phyloP scores from a whole-genome alignment of 1,140 invertebrate species.

The Drosophila orosa region DNA sequence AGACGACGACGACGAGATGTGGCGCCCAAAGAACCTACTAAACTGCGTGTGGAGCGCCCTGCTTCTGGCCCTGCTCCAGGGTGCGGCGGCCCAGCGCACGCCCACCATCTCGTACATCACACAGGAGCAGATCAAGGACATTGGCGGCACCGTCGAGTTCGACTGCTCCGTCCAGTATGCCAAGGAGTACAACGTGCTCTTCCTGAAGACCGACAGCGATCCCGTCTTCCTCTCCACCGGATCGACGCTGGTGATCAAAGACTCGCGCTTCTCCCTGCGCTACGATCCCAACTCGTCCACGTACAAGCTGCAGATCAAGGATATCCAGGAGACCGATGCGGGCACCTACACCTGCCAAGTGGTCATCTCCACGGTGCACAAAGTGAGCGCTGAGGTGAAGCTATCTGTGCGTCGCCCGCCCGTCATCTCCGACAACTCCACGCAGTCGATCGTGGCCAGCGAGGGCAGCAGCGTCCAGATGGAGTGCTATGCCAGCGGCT shows the following conservation, averaged over 20 bases:
- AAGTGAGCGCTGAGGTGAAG: constrained; percentile 92
- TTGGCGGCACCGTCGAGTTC: constrained; percentile 94
- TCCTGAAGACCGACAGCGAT: constrained; percentile 88
- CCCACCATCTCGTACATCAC: constrained; percentile 96
- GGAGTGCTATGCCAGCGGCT: constrained; percentile 94
- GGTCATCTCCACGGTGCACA: constrained; percentile 90
- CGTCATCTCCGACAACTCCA: constrained; percentile 96
- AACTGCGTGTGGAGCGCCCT: constrained; percentile 40
- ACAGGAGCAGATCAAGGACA: constrained; percentile 95
- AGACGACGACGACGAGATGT: constrained; percentile 45
- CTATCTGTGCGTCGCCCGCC: constrained; percentile 93
- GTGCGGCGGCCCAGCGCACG: constrained; percentile 88
- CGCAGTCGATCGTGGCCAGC: constrained; percentile 92
- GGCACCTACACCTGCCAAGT: constrained; percentile 95
- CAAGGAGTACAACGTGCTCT: constrained; percentile 93
- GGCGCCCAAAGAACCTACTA: constrained; percentile 34
- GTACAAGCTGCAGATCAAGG: constrained; percentile 95
- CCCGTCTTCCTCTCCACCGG: constrained; percentile 88
- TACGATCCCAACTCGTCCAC: constrained; percentile 91
- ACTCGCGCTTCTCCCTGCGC: constrained; percentile 93
- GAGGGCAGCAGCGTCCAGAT: constrained; percentile 92
- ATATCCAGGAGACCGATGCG: constrained; percentile 97
- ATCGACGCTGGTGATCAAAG: constrained; percentile 92
- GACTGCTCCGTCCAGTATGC: constrained; percentile 95
- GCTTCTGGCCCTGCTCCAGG: constrained; percentile 39